Percentiles rank a stretch among this genome's conserved stretches.
Evolutionary conservation across 2,888 invertebrate genomes (phyloP).

Genomic region (Lypha dubia): DNA sequence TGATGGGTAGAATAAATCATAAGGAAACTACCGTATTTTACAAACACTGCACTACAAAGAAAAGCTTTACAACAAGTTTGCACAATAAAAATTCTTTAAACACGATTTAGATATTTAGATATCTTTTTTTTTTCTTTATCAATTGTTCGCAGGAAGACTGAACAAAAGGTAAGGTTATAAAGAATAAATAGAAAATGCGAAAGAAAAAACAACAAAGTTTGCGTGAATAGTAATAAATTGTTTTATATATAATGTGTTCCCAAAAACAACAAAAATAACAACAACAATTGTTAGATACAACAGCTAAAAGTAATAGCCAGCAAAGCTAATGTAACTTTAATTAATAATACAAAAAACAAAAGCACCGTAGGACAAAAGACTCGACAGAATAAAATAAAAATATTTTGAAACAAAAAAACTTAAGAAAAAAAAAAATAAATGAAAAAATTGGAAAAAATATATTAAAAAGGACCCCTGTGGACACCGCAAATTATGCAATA

Average conservation of each 20-base stretch:
- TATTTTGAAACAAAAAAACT: not conserved
- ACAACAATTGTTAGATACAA: slow-evolving; percentile 5
- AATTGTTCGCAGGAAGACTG: too few relatives aligned
- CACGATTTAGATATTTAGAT: too few relatives aligned
- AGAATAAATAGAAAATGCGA: too few relatives aligned
- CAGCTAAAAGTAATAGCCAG: slow-evolving; percentile 41
- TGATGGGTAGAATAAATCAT: too few relatives aligned
- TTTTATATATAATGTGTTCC: not conserved
- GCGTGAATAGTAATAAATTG: not conserved
- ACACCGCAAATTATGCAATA: slow-evolving; percentile 62
- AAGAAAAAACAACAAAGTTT: not conserved
- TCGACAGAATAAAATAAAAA: not conserved
- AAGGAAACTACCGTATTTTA: too few relatives aligned
- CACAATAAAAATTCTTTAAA: too few relatives aligned
- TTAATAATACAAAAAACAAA: slow-evolving; percentile 20
- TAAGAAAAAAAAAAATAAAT: slow-evolving; percentile 7
- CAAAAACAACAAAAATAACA: not conserved
- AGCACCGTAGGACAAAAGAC: slow-evolving; percentile 15
- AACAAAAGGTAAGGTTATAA: too few relatives aligned
- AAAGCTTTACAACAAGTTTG: too few relatives aligned
- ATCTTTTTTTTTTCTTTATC: too few relatives aligned
- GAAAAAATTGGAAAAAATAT: slow-evolving; percentile 1
- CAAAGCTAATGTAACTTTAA: slow-evolving; percentile 59
- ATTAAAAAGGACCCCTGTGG: slow-evolving; percentile 55
- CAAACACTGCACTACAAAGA: too few relatives aligned